Evolutionary conservation across 2,888 invertebrate species (phyloP).

Genomic region (Lasioglossum marginatum): DNA sequence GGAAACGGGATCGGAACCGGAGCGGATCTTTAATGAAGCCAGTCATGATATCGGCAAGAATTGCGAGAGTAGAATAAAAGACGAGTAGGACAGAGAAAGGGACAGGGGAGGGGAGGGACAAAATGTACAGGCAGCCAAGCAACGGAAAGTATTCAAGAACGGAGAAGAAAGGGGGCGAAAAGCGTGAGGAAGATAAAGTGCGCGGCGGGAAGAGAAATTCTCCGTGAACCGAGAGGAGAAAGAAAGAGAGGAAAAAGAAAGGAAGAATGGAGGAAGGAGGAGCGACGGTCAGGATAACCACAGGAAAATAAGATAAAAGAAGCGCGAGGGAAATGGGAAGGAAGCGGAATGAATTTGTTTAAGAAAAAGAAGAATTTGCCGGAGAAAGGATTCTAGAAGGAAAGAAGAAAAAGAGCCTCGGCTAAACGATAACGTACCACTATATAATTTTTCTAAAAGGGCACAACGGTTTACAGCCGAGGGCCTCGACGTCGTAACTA

Average conservation of each 20-base stretch:
- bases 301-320: constrained; percentile 22
- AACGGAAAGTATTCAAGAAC: constrained; percentile 9
- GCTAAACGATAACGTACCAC: background rate
- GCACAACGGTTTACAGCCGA: background rate
- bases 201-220: constrained; percentile 18
- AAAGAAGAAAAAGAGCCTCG: background rate
- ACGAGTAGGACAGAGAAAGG: background rate
- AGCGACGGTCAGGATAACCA: background rate
- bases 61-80: constrained; percentile 13
- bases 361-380: background rate
- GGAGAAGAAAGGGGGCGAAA: constrained; percentile 25
- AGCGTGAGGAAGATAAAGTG: constrained; percentile 41
- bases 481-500: background rate
- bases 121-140: constrained; percentile 10
- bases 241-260: background rate
- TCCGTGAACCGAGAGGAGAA: background rate
- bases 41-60: constrained; percentile 34
- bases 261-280: background rate
- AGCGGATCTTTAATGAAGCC: constrained; percentile 20
- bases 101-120: no score
- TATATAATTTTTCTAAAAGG: constrained; percentile 4
- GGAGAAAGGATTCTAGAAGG: background rate
- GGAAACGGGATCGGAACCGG: constrained; percentile 9
- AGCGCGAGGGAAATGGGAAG: constrained; percentile 28
- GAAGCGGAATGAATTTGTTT: constrained; percentile 40